Evolutionary conservation across 2,797 vertebrate genomes (phyloP), one percentile per base, ranked within the genome.

Genomic region (Erpetoichthys calabaricus): DNA sequence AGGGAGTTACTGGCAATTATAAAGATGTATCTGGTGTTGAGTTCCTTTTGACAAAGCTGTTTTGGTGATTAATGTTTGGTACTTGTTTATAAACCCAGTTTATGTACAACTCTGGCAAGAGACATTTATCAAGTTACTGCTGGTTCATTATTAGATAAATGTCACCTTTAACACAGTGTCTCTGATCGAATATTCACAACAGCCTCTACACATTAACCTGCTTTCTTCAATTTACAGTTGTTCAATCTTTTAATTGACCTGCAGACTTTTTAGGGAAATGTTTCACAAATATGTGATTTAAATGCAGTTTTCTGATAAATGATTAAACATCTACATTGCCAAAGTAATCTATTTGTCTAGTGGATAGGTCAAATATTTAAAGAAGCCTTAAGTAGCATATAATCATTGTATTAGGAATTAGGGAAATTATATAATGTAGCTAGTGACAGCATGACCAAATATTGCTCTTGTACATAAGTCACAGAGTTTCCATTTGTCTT

Each of bases 61-160:
- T 83, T 76, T 67, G 64, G 70, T 86, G 82, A 86, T 86, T 86
- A 82, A 86, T 84, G 75, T 69, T 75, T 79, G 70, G 71, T 76
- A 64, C 66, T 81, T 82, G 72, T 82, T 83, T 82, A 81, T 81
- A 85, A 83, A 80, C 73, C 80, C 69, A 76, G 43, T 82, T 79
- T 77, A 67, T 72, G 70, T 67, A 62, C 66, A 75, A 69, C 64
- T 65, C 72, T 25, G 60, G 72, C 64, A 63, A 68, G 72, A 73
- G 64, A 59, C 78, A 86, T 85, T 85, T 70, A 83, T 86, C 83
- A 85, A 82, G 72, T 71, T 77, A 74, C 69, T 79, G 67, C 59
- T 53, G 72, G 71, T 78, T 81, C 73, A 71, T 80, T 79, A 81
- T 77, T 82, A 80, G 70, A 76, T 76, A 78, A 78, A 75, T 7